phyloP scores from a whole-genome alignment of 2,888 invertebrate species.

The Phortica okadai region DNA sequence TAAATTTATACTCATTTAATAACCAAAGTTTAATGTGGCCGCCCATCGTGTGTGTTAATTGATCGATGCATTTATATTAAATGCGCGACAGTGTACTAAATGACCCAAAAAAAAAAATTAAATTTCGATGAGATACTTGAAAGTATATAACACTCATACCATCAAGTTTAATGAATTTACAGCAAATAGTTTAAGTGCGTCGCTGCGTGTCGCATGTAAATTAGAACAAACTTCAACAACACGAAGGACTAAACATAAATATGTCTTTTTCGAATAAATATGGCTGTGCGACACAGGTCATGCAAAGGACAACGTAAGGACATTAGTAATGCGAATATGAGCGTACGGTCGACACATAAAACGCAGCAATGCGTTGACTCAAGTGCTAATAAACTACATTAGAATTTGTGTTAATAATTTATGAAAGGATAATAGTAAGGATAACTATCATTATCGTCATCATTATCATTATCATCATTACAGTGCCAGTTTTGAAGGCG shows the following conservation, averaged over 20 bases:
- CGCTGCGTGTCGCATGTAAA: constrained; percentile 72
- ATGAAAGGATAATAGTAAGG: constrained; percentile 59
- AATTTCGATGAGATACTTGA: not conserved
- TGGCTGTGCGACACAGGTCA: constrained; percentile 42
- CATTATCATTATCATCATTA: not conserved
- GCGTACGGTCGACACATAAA: constrained; percentile 16
- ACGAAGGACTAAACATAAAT: constrained; percentile 41
- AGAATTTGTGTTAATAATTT: constrained; percentile 66
- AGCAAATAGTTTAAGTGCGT: constrained; percentile 51
- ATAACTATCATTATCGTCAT: constrained; percentile 58
- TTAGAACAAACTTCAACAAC: constrained; percentile 55
- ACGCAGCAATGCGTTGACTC: constrained; percentile 42
- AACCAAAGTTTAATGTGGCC: not conserved
- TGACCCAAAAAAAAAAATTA: constrained; percentile 12
- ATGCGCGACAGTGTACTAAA: constrained; percentile 24
- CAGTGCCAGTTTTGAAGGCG: constrained; percentile 33
- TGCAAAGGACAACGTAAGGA: constrained; percentile 67
- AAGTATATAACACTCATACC: not conserved
- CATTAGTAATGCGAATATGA: constrained; percentile 41
- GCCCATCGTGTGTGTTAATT: constrained; percentile 16
- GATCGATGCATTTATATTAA: constrained; percentile 20
- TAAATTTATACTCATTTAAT: not conserved
- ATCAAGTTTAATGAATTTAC: not conserved
- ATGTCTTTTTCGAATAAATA: constrained; percentile 44
- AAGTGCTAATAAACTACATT: constrained; percentile 71